Evolutionary conservation across 2,113 vertebrate genomes (phyloP).

Genomic region (Muscicapa adusta): DNA sequence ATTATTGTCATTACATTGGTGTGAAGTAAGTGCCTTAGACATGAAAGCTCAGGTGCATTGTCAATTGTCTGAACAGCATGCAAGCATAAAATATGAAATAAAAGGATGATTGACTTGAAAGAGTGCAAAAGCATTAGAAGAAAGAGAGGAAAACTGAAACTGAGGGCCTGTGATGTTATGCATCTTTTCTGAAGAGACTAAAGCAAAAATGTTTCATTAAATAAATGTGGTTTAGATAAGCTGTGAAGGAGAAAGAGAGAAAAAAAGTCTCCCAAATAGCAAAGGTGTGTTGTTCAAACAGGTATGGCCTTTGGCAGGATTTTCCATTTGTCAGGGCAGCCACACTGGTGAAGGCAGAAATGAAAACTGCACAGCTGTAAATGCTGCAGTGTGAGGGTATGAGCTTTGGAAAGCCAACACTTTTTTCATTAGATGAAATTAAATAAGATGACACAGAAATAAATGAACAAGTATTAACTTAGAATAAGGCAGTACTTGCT

Average conservation of each 20-base stretch:
- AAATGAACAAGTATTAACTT: neutral
- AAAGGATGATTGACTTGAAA: conserved; percentile 22
- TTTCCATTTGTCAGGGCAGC: neutral
- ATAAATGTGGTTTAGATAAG: neutral
- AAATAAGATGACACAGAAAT: accelerated
- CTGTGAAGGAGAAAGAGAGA: neutral
- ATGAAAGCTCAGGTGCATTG: neutral
- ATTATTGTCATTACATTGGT: conserved; percentile 1
- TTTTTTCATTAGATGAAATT: neutral
- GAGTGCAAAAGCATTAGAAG: neutral
- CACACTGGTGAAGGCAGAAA: neutral
- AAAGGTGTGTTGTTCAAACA: neutral
- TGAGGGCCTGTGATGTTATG: neutral
- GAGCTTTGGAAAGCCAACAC: neutral
- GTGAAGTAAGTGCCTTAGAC: neutral
- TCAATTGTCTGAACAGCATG: neutral
- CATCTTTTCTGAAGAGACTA: neutral
- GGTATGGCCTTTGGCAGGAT: neutral
- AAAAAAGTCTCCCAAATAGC: neutral
- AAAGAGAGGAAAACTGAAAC: neutral
- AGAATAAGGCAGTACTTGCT: neutral
- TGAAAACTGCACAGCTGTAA: neutral
- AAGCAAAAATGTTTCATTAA: neutral
- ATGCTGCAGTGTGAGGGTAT: neutral
- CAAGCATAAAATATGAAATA: conserved; percentile 13